These are phyloP conservation scores for Lamproptera curius DNA, from an alignment of 2,888 invertebrate genomes.

Conservation along the genomic window DNA sequence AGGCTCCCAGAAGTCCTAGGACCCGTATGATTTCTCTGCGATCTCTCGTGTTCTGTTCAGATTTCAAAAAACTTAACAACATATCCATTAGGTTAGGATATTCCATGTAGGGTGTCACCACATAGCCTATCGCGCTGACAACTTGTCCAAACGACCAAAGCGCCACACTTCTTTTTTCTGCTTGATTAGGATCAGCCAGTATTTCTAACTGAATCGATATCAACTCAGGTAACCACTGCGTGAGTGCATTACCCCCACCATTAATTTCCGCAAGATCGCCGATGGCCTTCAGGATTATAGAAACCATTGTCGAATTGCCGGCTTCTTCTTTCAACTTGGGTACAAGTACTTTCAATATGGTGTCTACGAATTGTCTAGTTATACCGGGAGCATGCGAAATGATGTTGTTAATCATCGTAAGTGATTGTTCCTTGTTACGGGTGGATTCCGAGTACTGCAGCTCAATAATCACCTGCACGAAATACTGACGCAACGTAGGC, in stretches of 20 bases:
- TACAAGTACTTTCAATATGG: slow-evolving; percentile 92
- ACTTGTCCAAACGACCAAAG: slow-evolving; percentile 97
- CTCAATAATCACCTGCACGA: slow-evolving; percentile 95
- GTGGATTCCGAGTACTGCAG: slow-evolving; percentile 96
- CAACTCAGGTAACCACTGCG: slow-evolving; percentile 92
- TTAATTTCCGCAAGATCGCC: slow-evolving; percentile 97
- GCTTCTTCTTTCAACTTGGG: slow-evolving; percentile 94
- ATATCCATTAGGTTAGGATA: slow-evolving; percentile 96
- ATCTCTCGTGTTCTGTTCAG: slow-evolving; percentile 93
- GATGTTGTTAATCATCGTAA: slow-evolving; percentile 95
- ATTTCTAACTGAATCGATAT: slow-evolving; percentile 94
- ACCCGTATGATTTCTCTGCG: slow-evolving; percentile 95
- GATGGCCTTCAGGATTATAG: slow-evolving; percentile 93
- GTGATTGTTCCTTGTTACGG: slow-evolving; percentile 97
- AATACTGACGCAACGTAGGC: slow-evolving; percentile 93
- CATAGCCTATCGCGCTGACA: slow-evolving; percentile 97
- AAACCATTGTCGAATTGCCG: slow-evolving; percentile 93
- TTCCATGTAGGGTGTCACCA: slow-evolving; percentile 95
- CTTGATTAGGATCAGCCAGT: slow-evolving; percentile 95
- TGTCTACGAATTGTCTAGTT: slow-evolving; percentile 96
- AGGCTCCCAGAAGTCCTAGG: slow-evolving; percentile 94
- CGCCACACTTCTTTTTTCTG: slow-evolving; percentile 95
- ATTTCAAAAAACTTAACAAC: slow-evolving; percentile 94
- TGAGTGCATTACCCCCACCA: slow-evolving; percentile 90
- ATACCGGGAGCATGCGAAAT: slow-evolving; percentile 96